Evolutionary conservation across 2,113 vertebrate genomes (phyloP), one percentile per base, ranked within the genome.

Genomic region (Antechinus flavipes): DNA sequence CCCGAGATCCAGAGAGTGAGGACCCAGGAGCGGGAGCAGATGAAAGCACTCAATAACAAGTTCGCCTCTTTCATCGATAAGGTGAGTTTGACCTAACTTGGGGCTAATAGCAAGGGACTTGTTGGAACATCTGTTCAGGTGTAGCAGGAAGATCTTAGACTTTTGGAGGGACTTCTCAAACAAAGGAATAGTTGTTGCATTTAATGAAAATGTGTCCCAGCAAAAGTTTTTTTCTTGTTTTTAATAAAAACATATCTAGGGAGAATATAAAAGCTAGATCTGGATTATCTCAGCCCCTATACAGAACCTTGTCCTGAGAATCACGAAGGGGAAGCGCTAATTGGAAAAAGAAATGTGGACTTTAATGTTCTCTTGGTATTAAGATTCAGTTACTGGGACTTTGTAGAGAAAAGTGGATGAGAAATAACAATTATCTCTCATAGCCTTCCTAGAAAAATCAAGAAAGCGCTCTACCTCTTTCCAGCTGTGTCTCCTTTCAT

Each of bases 1-100:
- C 98, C 99, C 0, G 97, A 96, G 96, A 98, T 99, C 97, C 99
- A 99, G 95, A 96, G 91, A 2, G 97, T 99, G 94, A 98, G 98
- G 0, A 98, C 97, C 53, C 97, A 99, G 95, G 99, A 99, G 97
- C 98, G 99, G 95, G 98, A 99, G 61, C 98, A 99, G 98, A 99
- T 99, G 98, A 99, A 99, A 98, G 98, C 94, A 1, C 98, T 99
- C 68, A 99, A 99, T 97, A 99, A 99, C 98, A 99, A 98, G 58
- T 98, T 99, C 0, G 99, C 98, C 42, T 98, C 98, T 12, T 99
- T 99, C 97, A 99, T 99, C 0, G 98, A 99, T 95, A 99, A 99
- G 99, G 99, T 99, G 91, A 52, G 97, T 97, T 89, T 91, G 89
- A 19, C 27, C 46, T 58, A 90, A 49, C 25, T 2, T 47, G 47